phyloP scores from a whole-genome alignment of 92 coral and sea anemone genomes.

The Zoanthus solanderi region DNA sequence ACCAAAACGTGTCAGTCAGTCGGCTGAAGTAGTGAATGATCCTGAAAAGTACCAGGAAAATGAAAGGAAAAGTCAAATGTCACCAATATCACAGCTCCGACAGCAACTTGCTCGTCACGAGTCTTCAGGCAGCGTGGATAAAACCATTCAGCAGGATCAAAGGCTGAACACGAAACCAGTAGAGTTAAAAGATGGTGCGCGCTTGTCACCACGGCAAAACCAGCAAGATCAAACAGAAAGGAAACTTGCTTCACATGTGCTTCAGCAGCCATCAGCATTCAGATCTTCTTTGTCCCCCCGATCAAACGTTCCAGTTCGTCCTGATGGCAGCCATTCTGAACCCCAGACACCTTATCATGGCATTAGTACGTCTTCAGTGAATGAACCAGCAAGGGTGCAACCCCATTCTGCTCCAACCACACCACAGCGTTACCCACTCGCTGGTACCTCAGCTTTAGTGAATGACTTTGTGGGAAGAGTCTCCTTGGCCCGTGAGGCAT shows the following conservation, averaged over 20 bases:
- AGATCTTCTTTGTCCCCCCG: conserved; percentile 71
- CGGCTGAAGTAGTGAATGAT: background rate
- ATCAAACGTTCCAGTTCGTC: conserved; percentile 65
- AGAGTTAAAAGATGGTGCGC: conserved; percentile 10
- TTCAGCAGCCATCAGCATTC: conserved; percentile 89
- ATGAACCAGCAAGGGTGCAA: conserved; percentile 39
- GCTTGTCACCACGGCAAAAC: background rate
- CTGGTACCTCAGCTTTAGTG: conserved; percentile 57
- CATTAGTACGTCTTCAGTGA: conserved; percentile 35
- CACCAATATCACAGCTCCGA: conserved; percentile 36
- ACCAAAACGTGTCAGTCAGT: background rate
- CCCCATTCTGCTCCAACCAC: conserved; percentile 84
- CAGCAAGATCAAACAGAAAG: conserved; percentile 27
- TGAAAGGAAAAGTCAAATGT: conserved; percentile 22
- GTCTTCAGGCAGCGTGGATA: background rate
- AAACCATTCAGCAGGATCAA: background rate
- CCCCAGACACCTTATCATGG: conserved; percentile 79
- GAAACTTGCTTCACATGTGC: conserved; percentile 32
- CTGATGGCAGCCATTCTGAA: conserved; percentile 78
- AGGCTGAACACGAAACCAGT: conserved; percentile 1
- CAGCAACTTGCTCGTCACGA: conserved; percentile 42
- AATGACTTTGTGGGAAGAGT: background rate
- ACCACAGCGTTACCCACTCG: conserved; percentile 80
- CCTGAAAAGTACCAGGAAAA: background rate
- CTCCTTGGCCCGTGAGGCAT: background rate